Evolutionary conservation across 2,888 invertebrate genomes (phyloP), one percentile per base, ranked within the genome.

Genomic region (Branchipolynoe longqiensis): DNA sequence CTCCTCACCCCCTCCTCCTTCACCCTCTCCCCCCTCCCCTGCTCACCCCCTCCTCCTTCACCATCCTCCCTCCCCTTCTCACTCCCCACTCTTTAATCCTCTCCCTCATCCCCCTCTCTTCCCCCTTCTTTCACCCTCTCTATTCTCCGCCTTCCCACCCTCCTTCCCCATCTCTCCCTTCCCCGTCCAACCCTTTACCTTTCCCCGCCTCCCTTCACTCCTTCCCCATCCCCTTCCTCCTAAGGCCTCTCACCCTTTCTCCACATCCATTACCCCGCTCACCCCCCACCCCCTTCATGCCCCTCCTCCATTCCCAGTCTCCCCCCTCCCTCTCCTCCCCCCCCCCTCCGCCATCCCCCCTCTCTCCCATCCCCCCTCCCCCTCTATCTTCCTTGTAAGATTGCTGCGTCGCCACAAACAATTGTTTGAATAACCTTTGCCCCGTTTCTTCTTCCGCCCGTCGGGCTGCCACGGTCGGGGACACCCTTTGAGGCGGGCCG

Each of bases 381-480:
- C 62, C 28, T 22, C 25, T n/a, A 28, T 6, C 12, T 62, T 8
- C 62, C 62, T 8, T 62, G n/a, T n/a, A n/a, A n/a, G n/a, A n/a
- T n/a, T n/a, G n/a, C 28, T 78, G 1, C 78, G 18, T 40, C n/a
- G 25, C 41, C 78, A 12, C 78, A 48, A 78, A 36, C 69, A 69
- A 38, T 38, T 69, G 33, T 69, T 38, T 36, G 38, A 33, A 69
- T 69, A 38, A 33, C 69, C 69, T 69, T 38, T 62, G 62, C 62
- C 59, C 59, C 6, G n/a, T 59, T n/a, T 14, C 31, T 62, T 14
- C 31, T 62, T n/a, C 14, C 31, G 62, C 62, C 62, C 25, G 2
- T 31, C 31, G 62, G 6, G 28, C 62, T 14, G 28, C 62, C 25
- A 14, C 62, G 25, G 22, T 22, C 48, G 8, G 18, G 48, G 8